Percentiles rank a stretch among this genome's conserved stretches.
Conservation (phyloP, 2,797 vertebrate species). For the Dallia pectoralis region DNA sequence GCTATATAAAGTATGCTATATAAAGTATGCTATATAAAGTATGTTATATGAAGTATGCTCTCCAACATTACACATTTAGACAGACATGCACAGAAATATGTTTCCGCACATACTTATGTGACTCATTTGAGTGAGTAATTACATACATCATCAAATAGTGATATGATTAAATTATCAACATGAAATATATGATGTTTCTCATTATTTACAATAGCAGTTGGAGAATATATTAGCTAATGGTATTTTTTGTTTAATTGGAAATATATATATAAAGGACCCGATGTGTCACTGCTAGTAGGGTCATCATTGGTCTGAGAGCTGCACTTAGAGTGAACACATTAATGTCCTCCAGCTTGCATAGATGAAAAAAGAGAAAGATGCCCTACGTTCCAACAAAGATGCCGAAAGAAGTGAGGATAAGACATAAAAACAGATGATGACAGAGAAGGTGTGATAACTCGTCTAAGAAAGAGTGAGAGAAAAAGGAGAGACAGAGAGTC, state of each 20-base stretch:
- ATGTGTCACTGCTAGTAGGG: conserved; percentile 30
- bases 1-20: too few species aligned
- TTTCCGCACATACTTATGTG: neutral
- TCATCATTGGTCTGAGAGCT: conserved; percentile 1
- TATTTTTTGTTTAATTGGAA: neutral
- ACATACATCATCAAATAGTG: neutral
- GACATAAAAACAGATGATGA: conserved; percentile 7
- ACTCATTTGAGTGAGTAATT: neutral
- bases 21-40: too few species aligned
- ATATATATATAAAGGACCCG: neutral
- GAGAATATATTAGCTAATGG: neutral
- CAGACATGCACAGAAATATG: too few species aligned
- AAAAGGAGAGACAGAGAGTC: conserved; percentile 26
- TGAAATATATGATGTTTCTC: neutral
- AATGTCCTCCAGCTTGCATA: neutral
- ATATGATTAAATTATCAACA: neutral
- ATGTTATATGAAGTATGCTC: neutral
- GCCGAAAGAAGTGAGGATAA: too few species aligned
- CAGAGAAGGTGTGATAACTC: conserved; percentile 25
- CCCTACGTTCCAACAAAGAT: too few species aligned
- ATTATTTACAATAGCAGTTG: neutral
- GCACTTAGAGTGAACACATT: neutral
- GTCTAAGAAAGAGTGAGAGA: conserved; percentile 27
- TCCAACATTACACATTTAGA: too few species aligned
- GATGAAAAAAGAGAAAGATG: conserved; percentile 21